Evolutionary conservation across 2,797 vertebrate species (phyloP).

Genomic region (Phylloscopus collybita): DNA sequence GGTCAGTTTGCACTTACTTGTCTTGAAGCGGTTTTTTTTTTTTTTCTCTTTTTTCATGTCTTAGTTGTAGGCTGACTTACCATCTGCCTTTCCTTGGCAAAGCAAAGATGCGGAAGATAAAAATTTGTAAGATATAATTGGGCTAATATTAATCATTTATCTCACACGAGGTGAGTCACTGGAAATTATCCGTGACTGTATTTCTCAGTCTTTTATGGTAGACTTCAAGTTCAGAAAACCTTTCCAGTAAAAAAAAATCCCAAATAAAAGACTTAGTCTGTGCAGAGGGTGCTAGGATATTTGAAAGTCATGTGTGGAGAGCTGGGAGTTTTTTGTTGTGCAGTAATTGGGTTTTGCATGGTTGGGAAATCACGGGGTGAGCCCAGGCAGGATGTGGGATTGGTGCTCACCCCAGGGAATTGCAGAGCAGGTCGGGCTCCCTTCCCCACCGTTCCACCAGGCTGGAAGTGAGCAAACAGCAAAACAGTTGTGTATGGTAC

Average conservation of each 20-base stretch:
- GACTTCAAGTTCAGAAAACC: background rate
- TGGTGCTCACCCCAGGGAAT: background rate
- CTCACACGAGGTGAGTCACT: constrained; percentile 16
- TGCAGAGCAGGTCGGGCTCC: background rate
- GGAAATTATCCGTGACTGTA: background rate
- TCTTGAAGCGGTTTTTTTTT: constrained; percentile 54
- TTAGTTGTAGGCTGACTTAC: constrained; percentile 74
- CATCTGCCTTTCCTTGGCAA: constrained; percentile 80
- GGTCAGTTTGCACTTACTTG: constrained; percentile 69
- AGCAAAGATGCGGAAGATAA: constrained; percentile 57
- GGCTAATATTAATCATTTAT: constrained; percentile 71
- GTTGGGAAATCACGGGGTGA: background rate
- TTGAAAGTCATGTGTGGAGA: background rate
- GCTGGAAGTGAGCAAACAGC: background rate
- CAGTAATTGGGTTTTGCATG: background rate
- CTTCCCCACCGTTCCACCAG: background rate
- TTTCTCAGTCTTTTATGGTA: background rate
- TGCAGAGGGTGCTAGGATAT: background rate
- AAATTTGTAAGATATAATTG: constrained; percentile 56
- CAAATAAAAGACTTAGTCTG: background rate
- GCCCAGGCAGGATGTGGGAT: background rate
- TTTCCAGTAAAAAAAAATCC: background rate
- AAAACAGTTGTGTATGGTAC: background rate
- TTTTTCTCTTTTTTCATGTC: background rate
- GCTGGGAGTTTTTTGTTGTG: background rate